Percentiles rank a stretch among this genome's conserved stretches.
phyloP scores from a whole-genome alignment of 2,113 vertebrate genomes.

The Helogale parvula region DNA sequence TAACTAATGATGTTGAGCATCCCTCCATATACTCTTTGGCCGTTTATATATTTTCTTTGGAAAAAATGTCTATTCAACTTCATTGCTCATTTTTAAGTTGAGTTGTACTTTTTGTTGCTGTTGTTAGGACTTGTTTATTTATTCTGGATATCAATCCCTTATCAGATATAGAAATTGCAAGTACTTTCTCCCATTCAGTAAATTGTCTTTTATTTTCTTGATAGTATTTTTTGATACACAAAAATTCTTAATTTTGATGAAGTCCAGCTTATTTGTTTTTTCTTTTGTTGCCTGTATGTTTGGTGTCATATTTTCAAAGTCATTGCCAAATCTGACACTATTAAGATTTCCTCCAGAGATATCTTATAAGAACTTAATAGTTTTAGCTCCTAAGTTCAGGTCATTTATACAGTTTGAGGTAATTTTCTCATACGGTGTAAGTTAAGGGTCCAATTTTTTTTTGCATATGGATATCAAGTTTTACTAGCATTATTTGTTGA shows the following conservation, averaged over 20 bases:
- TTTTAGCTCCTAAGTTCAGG: background rate
- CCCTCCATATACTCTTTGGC: background rate
- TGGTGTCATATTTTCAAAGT: background rate
- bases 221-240: background rate
- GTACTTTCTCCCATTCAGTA: background rate
- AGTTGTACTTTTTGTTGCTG: background rate
- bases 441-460: background rate
- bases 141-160: background rate
- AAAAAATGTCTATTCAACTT: background rate
- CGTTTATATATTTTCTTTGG: background rate
- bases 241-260: background rate
- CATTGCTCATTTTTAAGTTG: background rate
- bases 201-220: background rate
- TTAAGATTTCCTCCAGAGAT: background rate
- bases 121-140: background rate
- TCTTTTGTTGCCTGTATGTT: background rate
- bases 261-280: background rate
- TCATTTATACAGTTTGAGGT: background rate
- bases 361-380: background rate
- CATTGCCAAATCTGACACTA: background rate
- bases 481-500: background rate
- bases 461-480: background rate
- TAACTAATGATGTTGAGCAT: background rate
- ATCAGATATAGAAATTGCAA: background rate
- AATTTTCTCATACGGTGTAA: background rate